Conservation (phyloP, 1,140 invertebrate genomes). For the Drosophila nigromelanica region DNA sequence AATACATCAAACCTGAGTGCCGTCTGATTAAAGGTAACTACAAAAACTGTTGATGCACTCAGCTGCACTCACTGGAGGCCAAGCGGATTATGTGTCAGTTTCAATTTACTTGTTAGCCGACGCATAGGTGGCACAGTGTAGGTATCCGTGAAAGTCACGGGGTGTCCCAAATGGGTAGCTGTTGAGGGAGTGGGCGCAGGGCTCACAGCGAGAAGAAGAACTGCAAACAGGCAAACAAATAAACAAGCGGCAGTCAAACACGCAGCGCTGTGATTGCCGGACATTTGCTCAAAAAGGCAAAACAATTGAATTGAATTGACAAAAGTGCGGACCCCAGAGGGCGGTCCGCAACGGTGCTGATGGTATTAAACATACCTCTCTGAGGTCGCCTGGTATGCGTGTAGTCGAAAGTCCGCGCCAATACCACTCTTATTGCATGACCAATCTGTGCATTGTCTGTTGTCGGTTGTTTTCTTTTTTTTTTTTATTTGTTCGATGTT, state of each 20-base stretch:
- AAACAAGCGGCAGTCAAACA: constrained; percentile 70
- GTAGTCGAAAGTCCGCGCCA: constrained; percentile 38
- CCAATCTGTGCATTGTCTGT: constrained; percentile 59
- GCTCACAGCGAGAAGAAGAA: constrained; percentile 18
- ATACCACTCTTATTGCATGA: constrained; percentile 25
- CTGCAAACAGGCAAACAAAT: constrained; percentile 64
- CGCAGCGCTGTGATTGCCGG: constrained; percentile 66
- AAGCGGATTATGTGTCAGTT: constrained; percentile 67
- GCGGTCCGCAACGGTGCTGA: constrained; percentile 73
- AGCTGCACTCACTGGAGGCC: constrained; percentile 38
- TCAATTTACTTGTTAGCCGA: constrained; percentile 60
- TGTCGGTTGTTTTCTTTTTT: constrained; percentile 14
- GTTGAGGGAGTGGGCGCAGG: constrained; percentile 19
- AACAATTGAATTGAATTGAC: constrained; percentile 78
- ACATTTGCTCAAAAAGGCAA: constrained; percentile 78
- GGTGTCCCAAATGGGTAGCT: constrained; percentile 59
- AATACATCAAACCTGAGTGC: constrained; percentile 8
- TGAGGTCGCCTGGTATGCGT: constrained; percentile 66
- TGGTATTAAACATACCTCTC: constrained; percentile 74
- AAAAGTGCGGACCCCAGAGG: constrained; percentile 20
- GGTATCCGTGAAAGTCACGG: constrained; percentile 53
- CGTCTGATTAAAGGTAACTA: neutral
- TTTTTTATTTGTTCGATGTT: constrained; percentile 44
- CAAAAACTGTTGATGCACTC: constrained; percentile 38
- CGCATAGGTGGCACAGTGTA: neutral